Evolutionary conservation across 1,140 invertebrate genomes (phyloP), one percentile per base, ranked within the genome.

Genomic region (Aphis craccivora): DNA sequence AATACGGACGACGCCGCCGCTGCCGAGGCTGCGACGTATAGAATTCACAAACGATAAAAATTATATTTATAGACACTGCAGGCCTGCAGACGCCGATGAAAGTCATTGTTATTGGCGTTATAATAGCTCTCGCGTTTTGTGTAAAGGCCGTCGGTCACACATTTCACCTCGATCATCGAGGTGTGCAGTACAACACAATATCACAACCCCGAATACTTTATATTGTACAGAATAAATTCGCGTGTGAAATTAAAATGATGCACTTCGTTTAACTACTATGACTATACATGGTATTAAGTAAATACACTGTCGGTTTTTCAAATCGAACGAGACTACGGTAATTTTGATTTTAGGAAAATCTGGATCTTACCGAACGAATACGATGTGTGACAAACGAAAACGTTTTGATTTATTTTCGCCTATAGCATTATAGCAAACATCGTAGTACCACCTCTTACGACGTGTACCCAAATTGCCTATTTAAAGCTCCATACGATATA

Each of bases 21-120:
- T 14, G 60, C 60, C 30, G 30, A n/a, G n/a, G 60, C 11, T 18
- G n/a, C 37, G 23, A 25, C 35, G 40, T 23, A 40, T 40, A 37
- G 83, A 25, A 84, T 84, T 84, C 40, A 11, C 40, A 43, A 84
- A 84, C 83, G 83, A 84, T 84, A 40, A 84, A 84, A 84, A 84
- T 84, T 40, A 84, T 84, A 84, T 40, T 84, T 37, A 37, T 83
- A 37, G 35, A 83, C 8, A 37, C 14, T 5, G 0, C 60, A n/a
- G n/a, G n/a, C n/a, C n/a, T n/a, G n/a, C 51, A 23, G 51, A 53
- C 51, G 20, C 30, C 30, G 60, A 67, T 67, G 14, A n/a, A 76
- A 76, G 60, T 76, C n/a, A n/a, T 67, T n/a, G 9, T 67, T 67
- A n/a, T 76, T 76, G 11, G n/a, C n/a, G 60, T 76, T 76, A n/a